A percentile compares a stretch with the other conserved stretches of the same genome.
Conservation (phyloP, 2,797 vertebrate genomes). For the Anguilla anguilla region DNA sequence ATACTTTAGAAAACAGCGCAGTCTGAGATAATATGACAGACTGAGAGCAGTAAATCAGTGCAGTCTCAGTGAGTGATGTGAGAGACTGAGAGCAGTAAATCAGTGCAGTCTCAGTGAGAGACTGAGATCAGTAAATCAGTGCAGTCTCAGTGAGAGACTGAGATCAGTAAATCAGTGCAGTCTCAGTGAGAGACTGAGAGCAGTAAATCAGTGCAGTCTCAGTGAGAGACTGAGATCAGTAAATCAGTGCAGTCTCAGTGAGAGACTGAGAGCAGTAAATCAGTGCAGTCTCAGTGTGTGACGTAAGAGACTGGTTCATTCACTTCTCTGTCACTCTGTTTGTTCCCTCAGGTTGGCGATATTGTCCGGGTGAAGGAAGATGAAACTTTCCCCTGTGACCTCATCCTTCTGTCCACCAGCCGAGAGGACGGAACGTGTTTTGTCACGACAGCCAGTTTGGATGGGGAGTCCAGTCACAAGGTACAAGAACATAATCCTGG, state of each 20-base stretch:
- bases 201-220: not conserved
- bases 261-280: not conserved
- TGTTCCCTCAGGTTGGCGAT: constrained; percentile 85
- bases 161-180: not conserved
- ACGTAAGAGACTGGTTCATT: not conserved
- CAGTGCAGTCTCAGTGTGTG: not conserved
- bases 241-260: not conserved
- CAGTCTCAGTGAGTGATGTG: not conserved
- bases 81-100: constrained; percentile 1
- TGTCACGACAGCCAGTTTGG: constrained; percentile 94
- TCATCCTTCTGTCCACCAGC: constrained; percentile 90
- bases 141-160: not conserved
- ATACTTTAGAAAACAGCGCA: too few species aligned
- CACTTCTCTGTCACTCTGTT: not conserved
- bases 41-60: not conserved
- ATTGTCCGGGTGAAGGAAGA: constrained; percentile 90
- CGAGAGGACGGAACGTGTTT: constrained; percentile 90
- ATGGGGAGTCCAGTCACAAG: constrained; percentile 97
- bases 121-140: not conserved
- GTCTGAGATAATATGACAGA: not conserved
- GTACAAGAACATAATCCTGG: constrained; percentile 60
- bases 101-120: not conserved
- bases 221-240: not conserved
- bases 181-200: not conserved
- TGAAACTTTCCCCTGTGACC: constrained; percentile 93